Conservation (phyloP, 2,113 vertebrate species). For the Trinectes maculatus region DNA sequence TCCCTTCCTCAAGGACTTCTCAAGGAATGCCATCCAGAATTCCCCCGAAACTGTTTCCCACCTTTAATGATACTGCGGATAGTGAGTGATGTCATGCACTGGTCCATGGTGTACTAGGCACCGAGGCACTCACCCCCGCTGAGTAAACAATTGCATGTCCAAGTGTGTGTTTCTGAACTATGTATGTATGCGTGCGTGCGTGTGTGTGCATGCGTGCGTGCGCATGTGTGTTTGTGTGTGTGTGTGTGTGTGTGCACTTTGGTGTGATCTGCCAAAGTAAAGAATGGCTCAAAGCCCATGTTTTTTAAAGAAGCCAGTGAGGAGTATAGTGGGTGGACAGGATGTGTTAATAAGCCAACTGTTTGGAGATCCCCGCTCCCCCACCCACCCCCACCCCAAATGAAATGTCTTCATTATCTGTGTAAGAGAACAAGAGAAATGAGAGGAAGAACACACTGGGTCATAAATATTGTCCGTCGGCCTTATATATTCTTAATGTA, state of each 20-base stretch:
- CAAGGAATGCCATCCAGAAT: constrained; percentile 74
- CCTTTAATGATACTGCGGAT: constrained; percentile 73
- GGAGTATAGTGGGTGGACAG: constrained; percentile 66
- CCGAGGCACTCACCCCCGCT: constrained; percentile 65
- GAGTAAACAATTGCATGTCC: constrained; percentile 54
- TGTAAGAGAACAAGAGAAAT: constrained; percentile 29
- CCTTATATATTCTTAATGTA: constrained; percentile 8
- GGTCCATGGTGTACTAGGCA: constrained; percentile 80
- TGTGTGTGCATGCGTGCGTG: constrained; percentile 36
- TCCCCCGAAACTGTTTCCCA: constrained; percentile 66
- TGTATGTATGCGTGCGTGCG: constrained; percentile 35
- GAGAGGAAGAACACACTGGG: constrained; percentile 12
- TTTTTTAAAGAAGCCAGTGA: constrained; percentile 72
- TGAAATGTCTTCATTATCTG: constrained; percentile 48
- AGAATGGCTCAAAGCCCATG: constrained; percentile 61
- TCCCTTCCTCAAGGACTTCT: constrained; percentile 71
- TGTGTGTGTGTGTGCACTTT: constrained; percentile 21
- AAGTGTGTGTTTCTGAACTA: constrained; percentile 37
- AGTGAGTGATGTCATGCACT: constrained; percentile 75
- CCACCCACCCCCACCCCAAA: too few species aligned
- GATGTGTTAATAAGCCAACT: constrained; percentile 66
- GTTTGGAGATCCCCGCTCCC: constrained; percentile 63
- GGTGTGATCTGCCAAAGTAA: constrained; percentile 64
- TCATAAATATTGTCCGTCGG: constrained; percentile 15
- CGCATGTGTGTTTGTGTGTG: constrained; percentile 35